Evolutionary conservation across 2,113 vertebrate species (phyloP).

Genomic region (Dicrurus megarhynchus): DNA sequence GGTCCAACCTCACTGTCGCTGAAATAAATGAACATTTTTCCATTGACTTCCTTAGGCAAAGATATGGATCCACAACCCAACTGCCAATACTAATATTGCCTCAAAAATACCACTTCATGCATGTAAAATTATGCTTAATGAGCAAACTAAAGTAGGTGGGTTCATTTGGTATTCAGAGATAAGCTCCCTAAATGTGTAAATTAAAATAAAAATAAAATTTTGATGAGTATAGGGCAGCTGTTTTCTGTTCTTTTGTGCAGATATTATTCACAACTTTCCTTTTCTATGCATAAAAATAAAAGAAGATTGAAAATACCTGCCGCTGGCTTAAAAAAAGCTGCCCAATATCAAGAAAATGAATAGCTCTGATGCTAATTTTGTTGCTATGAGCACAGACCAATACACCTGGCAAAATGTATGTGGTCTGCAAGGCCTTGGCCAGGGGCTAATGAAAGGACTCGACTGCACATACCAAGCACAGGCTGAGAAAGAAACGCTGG

Average conservation of each 20-base stretch:
- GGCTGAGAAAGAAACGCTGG: background rate
- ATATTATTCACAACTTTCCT: background rate
- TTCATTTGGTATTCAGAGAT: conserved; percentile 35
- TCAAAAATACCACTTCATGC: background rate
- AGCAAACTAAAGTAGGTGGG: conserved; percentile 1
- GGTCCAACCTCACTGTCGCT: background rate
- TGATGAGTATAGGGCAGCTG: background rate
- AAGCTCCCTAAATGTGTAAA: conserved; percentile 2
- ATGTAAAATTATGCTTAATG: conserved; percentile 18
- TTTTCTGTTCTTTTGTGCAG: background rate
- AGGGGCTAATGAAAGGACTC: background rate
- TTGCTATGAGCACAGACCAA: background rate
- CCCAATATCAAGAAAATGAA: background rate
- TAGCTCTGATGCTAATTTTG: background rate
- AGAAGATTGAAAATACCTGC: background rate
- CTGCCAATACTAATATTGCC: background rate
- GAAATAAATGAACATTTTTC: conserved; percentile 25
- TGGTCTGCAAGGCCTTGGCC: background rate
- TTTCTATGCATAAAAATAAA: background rate
- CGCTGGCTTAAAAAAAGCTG: background rate
- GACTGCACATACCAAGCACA: background rate
- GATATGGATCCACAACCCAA: background rate
- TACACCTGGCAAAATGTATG: accelerated
- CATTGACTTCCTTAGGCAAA: background rate
- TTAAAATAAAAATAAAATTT: conserved; percentile 19